Percentiles rank a stretch among this genome's conserved stretches.
phyloP scores from a whole-genome alignment of 2,888 invertebrate genomes.

The Azorinus chamasolen region DNA sequence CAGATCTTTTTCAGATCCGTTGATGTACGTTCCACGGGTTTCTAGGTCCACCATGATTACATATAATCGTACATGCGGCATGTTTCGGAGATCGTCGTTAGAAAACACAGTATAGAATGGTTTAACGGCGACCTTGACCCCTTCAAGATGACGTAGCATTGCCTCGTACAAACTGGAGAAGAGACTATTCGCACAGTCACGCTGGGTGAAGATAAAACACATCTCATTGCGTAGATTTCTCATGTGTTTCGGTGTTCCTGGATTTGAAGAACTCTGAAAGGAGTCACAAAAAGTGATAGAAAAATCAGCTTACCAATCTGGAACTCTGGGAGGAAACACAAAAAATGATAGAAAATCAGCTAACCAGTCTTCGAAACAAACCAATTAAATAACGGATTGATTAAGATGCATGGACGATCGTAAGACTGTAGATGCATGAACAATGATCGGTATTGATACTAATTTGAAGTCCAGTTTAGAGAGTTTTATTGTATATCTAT shows the following conservation, averaged over 20 bases:
- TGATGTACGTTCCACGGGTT: slow-evolving; percentile 59
- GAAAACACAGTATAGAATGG: slow-evolving; percentile 74
- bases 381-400: too few relatives aligned
- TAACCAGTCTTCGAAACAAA: too few relatives aligned
- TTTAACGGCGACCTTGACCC: slow-evolving; percentile 71
- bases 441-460: too few relatives aligned
- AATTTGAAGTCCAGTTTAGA: too few relatives aligned
- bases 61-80: slow-evolving; percentile 77
- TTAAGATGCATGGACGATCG: too few relatives aligned
- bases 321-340: too few relatives aligned
- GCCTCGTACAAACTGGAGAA: slow-evolving; percentile 70
- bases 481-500: too few relatives aligned
- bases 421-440: too few relatives aligned
- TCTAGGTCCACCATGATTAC: slow-evolving; percentile 76
- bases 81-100: slow-evolving; percentile 71
- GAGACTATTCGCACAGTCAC: slow-evolving; percentile 68
- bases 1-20: slow-evolving; percentile 71
- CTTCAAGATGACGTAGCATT: slow-evolving; percentile 75
- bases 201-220: slow-evolving; percentile 74
- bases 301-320: not conserved
- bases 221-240: slow-evolving; percentile 73
- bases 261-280: slow-evolving; percentile 68
- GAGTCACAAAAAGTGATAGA: not conserved
- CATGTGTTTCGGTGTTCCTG: slow-evolving; percentile 75
- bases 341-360: too few relatives aligned